Conservation (phyloP, 1,140 invertebrate species). For the Aethina tumida region DNA sequence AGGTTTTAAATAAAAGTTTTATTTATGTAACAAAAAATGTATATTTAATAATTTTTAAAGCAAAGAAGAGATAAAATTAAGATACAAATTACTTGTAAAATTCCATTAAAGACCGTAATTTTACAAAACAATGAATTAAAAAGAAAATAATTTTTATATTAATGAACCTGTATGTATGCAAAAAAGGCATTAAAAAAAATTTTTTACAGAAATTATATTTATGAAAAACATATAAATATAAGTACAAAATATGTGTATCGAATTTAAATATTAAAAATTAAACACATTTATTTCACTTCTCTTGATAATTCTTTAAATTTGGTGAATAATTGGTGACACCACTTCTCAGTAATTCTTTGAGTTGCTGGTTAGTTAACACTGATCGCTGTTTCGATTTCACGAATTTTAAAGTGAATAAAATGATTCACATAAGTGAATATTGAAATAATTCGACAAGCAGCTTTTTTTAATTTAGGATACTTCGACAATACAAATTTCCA, state of each 20-base stretch:
- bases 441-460: constrained; percentile 13
- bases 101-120: too few relatives aligned
- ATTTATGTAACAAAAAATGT: too few relatives aligned
- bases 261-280: constrained; percentile 12
- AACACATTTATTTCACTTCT: constrained; percentile 10
- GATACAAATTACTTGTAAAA: too few relatives aligned
- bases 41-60: too few relatives aligned
- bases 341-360: constrained; percentile 14
- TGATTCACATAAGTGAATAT: constrained; percentile 14
- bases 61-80: too few relatives aligned
- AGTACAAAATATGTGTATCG: constrained; percentile 8
- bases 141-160: too few relatives aligned
- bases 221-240: constrained; percentile 8
- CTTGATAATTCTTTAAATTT: constrained; percentile 13
- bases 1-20: too few relatives aligned
- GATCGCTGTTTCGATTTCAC: constrained; percentile 14
- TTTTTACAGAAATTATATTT: constrained; percentile 8
- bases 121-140: too few relatives aligned
- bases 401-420: constrained; percentile 16
- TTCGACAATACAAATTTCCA: constrained; percentile 13
- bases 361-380: constrained; percentile 14
- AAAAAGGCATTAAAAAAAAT: too few relatives aligned
- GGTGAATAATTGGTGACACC: constrained; percentile 12
- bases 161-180: too few relatives aligned
- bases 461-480: constrained; percentile 15